These are phyloP conservation scores for Caenorhabditis sp. DNA, from an alignment of 2,888 invertebrate species.

Conservation along the genomic window DNA sequence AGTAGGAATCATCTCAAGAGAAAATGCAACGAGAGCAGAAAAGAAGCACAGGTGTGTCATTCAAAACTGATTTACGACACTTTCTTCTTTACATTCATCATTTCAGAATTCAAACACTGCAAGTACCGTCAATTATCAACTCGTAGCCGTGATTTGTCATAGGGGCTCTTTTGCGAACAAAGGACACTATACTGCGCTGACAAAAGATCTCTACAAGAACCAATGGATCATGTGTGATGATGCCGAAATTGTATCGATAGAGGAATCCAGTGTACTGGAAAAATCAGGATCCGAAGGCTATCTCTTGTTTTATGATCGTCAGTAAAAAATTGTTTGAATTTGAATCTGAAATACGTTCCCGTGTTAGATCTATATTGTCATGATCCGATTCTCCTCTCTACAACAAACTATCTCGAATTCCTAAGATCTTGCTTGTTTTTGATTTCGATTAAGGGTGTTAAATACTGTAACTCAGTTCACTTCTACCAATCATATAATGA, in stretches of 20 bases:
- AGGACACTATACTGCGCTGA: constrained; percentile 1
- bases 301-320: not conserved
- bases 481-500: too few relatives aligned
- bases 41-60: not conserved
- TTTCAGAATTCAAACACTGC: not conserved
- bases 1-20: not conserved
- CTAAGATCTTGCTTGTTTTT: not conserved
- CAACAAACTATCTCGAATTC: too few relatives aligned
- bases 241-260: not conserved
- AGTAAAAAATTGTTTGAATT: not conserved
- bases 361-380: too few relatives aligned
- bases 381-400: too few relatives aligned
- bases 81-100: not conserved
- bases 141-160: constrained; percentile 19
- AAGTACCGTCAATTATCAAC: not conserved
- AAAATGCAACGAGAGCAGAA: not conserved
- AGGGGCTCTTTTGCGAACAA: not conserved
- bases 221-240: constrained; percentile 3
- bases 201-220: not conserved
- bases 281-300: not conserved
- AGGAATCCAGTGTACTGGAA: not conserved
- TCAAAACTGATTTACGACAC: too few relatives aligned
- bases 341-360: too few relatives aligned
- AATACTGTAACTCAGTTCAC: too few relatives aligned
- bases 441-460: not conserved